A percentile compares a stretch with the other conserved stretches of the same genome.
Evolutionary conservation across 2,113 vertebrate genomes (phyloP).

Genomic region (Nannospalax galili): DNA sequence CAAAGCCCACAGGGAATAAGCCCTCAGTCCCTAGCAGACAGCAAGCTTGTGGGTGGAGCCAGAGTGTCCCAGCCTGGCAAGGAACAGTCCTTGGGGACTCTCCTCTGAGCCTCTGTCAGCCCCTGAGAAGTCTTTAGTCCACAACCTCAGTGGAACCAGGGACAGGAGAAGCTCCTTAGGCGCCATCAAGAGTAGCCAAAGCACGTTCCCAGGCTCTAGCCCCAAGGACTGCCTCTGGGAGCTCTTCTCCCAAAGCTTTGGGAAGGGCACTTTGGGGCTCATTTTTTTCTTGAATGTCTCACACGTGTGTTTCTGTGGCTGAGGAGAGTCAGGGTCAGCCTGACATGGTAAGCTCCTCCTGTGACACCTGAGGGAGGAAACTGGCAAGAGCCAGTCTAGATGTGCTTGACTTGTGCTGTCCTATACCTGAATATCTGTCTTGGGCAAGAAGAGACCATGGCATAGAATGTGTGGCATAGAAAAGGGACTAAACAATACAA

Average conservation of each 20-base stretch:
- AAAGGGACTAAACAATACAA: slow-evolving; percentile 3
- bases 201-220: slow-evolving; percentile 63
- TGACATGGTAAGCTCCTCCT: background rate
- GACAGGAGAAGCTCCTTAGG: slow-evolving; percentile 57
- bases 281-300: background rate
- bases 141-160: background rate
- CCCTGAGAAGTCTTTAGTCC: slow-evolving; percentile 66
- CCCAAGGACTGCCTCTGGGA: slow-evolving; percentile 7
- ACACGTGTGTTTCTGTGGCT: background rate
- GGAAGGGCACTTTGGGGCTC: background rate
- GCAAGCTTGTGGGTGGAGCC: slow-evolving; percentile 61
- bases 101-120: background rate
- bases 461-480: background rate
- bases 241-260: background rate
- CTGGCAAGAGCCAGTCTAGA: background rate
- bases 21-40: slow-evolving; percentile 56
- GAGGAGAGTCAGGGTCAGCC: background rate
- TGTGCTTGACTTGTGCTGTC: background rate
- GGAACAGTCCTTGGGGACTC: slow-evolving; percentile 59
- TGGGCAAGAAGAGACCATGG: background rate
- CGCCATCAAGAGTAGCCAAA: slow-evolving; percentile 25
- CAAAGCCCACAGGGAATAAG: slow-evolving; percentile 70
- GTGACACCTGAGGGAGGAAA: background rate
- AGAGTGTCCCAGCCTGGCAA: slow-evolving; percentile 70
- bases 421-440: background rate